Conservation (phyloP, 2,113 vertebrate species). For the Oreotrochilus melanogaster region DNA sequence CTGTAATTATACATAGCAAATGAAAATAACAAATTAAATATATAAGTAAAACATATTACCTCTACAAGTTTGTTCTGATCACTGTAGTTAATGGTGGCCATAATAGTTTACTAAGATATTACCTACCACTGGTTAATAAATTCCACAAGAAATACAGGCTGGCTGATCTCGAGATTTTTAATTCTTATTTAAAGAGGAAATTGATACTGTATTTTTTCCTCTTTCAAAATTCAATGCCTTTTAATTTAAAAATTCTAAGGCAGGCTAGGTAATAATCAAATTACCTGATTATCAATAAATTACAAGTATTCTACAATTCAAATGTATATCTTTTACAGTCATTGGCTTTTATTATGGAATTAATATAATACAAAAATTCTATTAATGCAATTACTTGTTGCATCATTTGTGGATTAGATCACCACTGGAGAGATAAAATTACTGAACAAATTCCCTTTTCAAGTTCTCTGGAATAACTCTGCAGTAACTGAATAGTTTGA, state of each 20-base stretch:
- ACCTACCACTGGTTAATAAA: neutral
- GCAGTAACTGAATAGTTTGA: neutral
- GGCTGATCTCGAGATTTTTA: neutral
- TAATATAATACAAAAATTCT: neutral
- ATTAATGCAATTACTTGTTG: neutral
- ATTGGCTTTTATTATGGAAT: neutral
- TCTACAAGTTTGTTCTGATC: slow-evolving; percentile 24
- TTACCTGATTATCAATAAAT: neutral
- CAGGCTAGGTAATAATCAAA: neutral
- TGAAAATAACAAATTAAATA: slow-evolving; percentile 42
- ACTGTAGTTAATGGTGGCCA: neutral
- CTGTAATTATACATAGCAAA: slow-evolving; percentile 19
- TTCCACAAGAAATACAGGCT: slow-evolving; percentile 2
- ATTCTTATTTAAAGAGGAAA: neutral
- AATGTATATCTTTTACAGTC: neutral
- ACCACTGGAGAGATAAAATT: neutral
- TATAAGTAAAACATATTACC: neutral
- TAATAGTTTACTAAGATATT: slow-evolving; percentile 53
- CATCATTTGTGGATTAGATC: slow-evolving; percentile 15
- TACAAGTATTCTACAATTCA: neutral
- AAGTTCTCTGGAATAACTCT: neutral
- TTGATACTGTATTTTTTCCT: neutral
- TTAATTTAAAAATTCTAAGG: neutral
- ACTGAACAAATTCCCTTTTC: slow-evolving; percentile 7
- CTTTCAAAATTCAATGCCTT: neutral